Evolutionary conservation across 2,888 invertebrate genomes (phyloP), one percentile per base, ranked within the genome.

Genomic region (Agrochola macilenta): DNA sequence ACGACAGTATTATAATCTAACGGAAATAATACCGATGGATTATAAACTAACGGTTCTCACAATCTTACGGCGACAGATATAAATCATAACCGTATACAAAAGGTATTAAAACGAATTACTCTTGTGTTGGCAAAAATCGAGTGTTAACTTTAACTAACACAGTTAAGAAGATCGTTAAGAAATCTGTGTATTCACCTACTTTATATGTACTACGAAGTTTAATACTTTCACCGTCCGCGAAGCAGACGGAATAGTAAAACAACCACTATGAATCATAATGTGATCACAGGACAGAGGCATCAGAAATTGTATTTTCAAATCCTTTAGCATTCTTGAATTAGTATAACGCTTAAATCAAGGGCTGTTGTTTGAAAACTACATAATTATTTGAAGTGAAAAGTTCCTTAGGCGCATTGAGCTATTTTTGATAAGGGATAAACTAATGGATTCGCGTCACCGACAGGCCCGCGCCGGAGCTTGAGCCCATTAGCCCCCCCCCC

Each of bases 191-290:
- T 35, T 46, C 35, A 71, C n/a, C 68, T 20, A 71, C n/a, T 46
- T 66, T 26, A 23, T 12, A 43, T 43, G 43, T 43, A 46, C 26
- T 26, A 43, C 23, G 20, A 60, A 23, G 26, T 73, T 43, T 26
- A 54, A 54, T 23, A 73, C 72, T 73, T 72, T 73, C 72, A 72
- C 73, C 20, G 1, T 20, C 46, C 2, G 11, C 43, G 11, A 26
- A 17, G 65, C 65, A 17, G 7, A 12, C 26, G 12, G 66, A 66
- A 68, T 68, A 20, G 35, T 49, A 8, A 43, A 30, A 23, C 17
- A 43, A 43, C 1, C 23, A n/a, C 5, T 30, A 30, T n/a, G 71
- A 70, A 54, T 73, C 11, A 54, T n/a, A 43, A 39, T 52, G 39
- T 26, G 8, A 49, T 35, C 68, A 49, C n/a, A 35, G 2, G 39